phyloP scores from a whole-genome alignment of 2,888 invertebrate genomes.

The Cyclophora punctaria region DNA sequence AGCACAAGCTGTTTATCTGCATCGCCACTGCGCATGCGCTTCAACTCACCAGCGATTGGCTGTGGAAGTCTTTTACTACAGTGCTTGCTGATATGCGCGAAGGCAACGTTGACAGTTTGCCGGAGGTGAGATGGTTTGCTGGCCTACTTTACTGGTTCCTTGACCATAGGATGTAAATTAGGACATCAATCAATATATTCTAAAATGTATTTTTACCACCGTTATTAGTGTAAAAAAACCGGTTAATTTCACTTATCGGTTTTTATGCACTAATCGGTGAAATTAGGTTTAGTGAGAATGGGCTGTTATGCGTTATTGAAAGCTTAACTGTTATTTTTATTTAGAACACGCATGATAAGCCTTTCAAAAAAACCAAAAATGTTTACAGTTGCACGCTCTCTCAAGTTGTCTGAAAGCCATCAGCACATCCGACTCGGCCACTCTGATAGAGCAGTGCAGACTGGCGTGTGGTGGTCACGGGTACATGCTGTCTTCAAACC shows the following conservation, averaged over 20 bases:
- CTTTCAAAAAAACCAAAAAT: neutral
- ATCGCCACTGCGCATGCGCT: conserved; percentile 88
- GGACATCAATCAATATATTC: no score
- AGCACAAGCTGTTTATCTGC: conserved; percentile 91
- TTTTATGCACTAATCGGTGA: no score
- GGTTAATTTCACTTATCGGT: no score
- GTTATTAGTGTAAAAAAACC: no score
- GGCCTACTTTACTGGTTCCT: no score
- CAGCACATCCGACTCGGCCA: conserved; percentile 82
- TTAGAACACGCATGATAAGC: neutral
- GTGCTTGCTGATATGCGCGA: conserved; percentile 83
- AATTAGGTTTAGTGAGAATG: no score
- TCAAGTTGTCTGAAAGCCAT: conserved; percentile 94
- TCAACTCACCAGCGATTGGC: conserved; percentile 80
- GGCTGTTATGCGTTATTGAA: no score
- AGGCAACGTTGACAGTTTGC: conserved; percentile 85
- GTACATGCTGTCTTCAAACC: conserved; percentile 89
- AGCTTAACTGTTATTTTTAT: neutral
- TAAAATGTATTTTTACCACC: no score
- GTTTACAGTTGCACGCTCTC: conserved; percentile 86
- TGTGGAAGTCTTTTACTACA: conserved; percentile 86
- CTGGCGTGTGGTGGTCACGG: conserved; percentile 97
- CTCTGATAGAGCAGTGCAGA: conserved; percentile 87
- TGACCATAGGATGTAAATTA: no score
- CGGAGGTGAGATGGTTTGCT: conserved; percentile 76